Percentiles rank a stretch among this genome's conserved stretches.
Evolutionary conservation across 2,888 invertebrate genomes (phyloP).

Genomic region (Operophtera brumata): DNA sequence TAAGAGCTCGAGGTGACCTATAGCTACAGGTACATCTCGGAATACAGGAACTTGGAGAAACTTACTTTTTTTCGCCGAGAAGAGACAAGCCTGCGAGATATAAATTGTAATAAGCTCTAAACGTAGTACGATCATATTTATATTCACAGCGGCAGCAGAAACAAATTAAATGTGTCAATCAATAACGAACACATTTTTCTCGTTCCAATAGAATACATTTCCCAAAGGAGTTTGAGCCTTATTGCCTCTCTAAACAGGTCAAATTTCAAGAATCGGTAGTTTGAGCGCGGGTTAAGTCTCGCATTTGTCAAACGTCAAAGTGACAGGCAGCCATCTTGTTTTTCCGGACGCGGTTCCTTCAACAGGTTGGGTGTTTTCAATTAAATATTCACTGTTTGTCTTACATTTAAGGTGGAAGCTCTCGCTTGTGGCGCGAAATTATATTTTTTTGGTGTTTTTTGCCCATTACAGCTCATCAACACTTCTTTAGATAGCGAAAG

Average conservation of each 20-base stretch:
- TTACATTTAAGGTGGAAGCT: neutral
- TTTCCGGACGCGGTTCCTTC: conserved; percentile 17
- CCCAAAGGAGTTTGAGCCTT: conserved; percentile 23
- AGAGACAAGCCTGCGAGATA: too few relatives aligned
- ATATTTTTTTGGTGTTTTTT: too few relatives aligned
- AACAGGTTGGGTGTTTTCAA: conserved; percentile 27
- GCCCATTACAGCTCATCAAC: too few relatives aligned
- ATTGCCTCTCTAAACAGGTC: conserved; percentile 12
- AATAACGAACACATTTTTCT: conserved; percentile 19
- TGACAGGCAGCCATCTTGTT: conserved; percentile 37
- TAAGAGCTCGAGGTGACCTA: too few relatives aligned
- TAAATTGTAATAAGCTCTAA: neutral
- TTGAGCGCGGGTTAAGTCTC: conserved; percentile 20
- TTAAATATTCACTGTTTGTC: neutral
- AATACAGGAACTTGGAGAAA: too few relatives aligned
- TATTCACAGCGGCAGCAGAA: conserved; percentile 16
- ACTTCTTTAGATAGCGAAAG: too few relatives aligned
- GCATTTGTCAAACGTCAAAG: conserved; percentile 37
- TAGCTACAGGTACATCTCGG: too few relatives aligned
- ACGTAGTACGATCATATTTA: neutral
- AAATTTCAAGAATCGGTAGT: conserved; percentile 12
- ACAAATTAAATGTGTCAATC: conserved; percentile 30
- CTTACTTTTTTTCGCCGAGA: too few relatives aligned
- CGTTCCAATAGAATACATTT: conserved; percentile 25
- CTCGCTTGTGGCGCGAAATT: too few relatives aligned